Conservation (phyloP, 1,140 invertebrate genomes). For the Drosophila malerkotliana region DNA sequence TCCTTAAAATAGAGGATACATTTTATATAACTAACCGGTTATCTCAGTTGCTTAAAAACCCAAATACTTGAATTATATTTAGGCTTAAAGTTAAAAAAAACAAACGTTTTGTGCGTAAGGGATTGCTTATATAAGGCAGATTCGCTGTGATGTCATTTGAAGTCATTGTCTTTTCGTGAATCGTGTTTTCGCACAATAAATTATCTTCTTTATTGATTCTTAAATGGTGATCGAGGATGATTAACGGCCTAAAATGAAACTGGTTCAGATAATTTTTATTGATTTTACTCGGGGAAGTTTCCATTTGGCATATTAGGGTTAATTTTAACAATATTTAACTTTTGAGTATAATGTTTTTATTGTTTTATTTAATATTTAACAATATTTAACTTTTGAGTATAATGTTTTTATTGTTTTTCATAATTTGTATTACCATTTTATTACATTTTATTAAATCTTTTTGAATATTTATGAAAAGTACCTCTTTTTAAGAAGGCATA, state of each 20-base stretch:
- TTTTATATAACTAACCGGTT: slow-evolving; percentile 5
- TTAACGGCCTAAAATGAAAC: slow-evolving; percentile 27
- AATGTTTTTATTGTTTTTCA: background rate
- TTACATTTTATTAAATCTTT: no score
- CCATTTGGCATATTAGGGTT: background rate
- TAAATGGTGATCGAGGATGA: slow-evolving; percentile 36
- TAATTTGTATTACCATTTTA: no score
- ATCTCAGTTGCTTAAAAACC: background rate
- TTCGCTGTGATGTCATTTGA: slow-evolving; percentile 31
- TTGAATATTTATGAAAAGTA: no score
- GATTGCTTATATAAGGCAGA: slow-evolving; percentile 24
- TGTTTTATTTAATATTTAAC: no score
- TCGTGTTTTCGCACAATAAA: slow-evolving; percentile 47
- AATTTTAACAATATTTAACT: background rate
- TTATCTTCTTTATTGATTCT: slow-evolving; percentile 18
- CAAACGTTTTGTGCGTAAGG: slow-evolving; percentile 32
- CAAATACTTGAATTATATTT: slow-evolving; percentile 36
- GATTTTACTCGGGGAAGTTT: slow-evolving; percentile 10
- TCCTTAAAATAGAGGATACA: background rate
- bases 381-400: background rate
- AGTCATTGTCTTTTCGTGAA: slow-evolving; percentile 31
- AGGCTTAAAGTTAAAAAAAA: slow-evolving; percentile 9
- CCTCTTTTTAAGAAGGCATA: no score
- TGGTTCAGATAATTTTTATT: slow-evolving; percentile 9
- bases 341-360: background rate